A percentile compares a stretch with the other conserved stretches of the same genome.
These are phyloP conservation scores for Tauraco erythrolophus DNA, from an alignment of 2,113 vertebrate genomes.

Conservation along the genomic window DNA sequence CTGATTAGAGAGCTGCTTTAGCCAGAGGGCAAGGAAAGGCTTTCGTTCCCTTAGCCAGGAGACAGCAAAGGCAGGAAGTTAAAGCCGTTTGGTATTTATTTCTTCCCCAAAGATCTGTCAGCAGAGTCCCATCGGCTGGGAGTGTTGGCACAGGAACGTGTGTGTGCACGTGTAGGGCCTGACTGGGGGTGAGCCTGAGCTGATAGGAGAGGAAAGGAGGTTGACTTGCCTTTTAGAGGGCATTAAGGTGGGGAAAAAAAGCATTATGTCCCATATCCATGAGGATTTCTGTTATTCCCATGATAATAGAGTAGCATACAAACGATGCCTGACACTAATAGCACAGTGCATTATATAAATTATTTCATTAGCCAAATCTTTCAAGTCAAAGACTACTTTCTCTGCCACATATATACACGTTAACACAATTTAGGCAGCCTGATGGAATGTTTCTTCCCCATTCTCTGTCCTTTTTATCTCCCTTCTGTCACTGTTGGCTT, in stretches of 20 bases:
- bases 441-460: rapidly evolving
- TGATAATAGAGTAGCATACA: rapidly evolving
- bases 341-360: not conserved
- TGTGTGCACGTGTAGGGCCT: not conserved
- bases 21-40: not conserved
- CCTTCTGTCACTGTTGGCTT: not conserved
- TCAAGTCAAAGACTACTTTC: not conserved
- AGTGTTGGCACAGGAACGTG: no score
- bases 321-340: rapidly evolving
- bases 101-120: no score
- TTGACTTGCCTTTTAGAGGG: not conserved
- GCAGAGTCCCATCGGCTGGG: no score
- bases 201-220: not conserved
- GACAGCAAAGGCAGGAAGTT: not conserved
- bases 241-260: not conserved
- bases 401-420: rapidly evolving
- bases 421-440: rapidly evolving
- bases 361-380: not conserved
- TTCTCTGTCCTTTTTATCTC: not conserved
- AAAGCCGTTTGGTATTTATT: not conserved
- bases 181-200: not conserved
- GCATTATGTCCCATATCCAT: rapidly evolving
- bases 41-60: not conserved
- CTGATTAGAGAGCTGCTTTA: not conserved
- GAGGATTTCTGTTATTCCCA: not conserved